phyloP scores from a whole-genome alignment of 2,113 vertebrate genomes.

The Galbula dea region DNA sequence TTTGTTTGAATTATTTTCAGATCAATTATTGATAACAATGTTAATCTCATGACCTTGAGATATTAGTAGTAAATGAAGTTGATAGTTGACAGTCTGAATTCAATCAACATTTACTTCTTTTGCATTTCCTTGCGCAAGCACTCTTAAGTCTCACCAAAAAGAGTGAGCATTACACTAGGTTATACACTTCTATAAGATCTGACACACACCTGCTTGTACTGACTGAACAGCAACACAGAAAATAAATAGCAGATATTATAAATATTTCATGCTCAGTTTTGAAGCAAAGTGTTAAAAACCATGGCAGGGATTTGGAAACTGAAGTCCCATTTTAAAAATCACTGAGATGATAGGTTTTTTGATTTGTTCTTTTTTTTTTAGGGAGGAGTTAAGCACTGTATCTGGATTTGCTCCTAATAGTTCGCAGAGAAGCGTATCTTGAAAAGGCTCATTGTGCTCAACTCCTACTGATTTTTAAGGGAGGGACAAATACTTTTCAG shows the following conservation, averaged over 20 bases:
- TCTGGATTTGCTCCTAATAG: not conserved
- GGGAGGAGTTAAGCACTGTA: not conserved
- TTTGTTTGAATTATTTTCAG: constrained; percentile 7
- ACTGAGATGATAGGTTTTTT: not conserved
- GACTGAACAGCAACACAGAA: not conserved
- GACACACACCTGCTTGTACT: not conserved
- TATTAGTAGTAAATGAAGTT: not conserved
- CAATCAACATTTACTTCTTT: not conserved
- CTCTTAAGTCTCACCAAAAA: not conserved
- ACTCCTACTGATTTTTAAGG: not conserved
- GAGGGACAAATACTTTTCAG: not conserved
- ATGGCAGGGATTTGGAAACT: not conserved
- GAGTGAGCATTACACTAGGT: not conserved
- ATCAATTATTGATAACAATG: not conserved
- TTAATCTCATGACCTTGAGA: not conserved
- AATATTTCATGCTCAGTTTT: not conserved
- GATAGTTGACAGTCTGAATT: not conserved
- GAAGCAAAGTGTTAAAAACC: not conserved
- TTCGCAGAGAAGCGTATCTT: not conserved
- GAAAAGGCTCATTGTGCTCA: not conserved
- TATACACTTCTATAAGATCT: not conserved
- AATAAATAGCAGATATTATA: not conserved
- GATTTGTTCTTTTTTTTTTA: not conserved
- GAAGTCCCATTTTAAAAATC: not conserved
- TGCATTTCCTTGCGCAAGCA: not conserved